Evolutionary conservation across 2,113 vertebrate genomes (phyloP).

Genomic region (Thalassoma bifasciatum): DNA sequence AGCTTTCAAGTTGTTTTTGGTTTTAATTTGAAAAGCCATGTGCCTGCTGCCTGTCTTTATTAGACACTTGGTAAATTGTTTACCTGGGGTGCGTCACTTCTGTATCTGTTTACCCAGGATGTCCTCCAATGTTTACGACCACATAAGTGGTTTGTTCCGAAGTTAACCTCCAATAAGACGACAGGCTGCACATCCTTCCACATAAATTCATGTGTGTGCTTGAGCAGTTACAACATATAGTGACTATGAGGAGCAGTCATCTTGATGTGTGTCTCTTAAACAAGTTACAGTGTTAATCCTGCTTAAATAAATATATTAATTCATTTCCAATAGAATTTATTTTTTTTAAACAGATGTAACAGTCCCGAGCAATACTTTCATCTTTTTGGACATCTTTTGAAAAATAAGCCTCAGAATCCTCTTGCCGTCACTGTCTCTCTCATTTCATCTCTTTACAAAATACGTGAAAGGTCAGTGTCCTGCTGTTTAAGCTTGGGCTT

Average conservation of each 20-base stretch:
- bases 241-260: no score
- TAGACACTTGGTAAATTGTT: not conserved
- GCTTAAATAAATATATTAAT: no score
- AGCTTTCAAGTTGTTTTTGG: not conserved
- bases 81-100: no score
- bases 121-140: not conserved
- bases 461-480: slow-evolving; percentile 45
- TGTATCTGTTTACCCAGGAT: not conserved
- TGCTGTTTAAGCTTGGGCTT: slow-evolving; percentile 27
- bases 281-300: not conserved
- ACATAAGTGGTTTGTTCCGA: not conserved
- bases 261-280: not conserved
- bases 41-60: not conserved
- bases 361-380: not conserved
- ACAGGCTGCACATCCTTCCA: not conserved
- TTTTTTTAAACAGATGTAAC: no score
- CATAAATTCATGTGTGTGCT: not conserved
- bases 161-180: not conserved
- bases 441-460: slow-evolving; percentile 16
- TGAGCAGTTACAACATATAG: no score
- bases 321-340: no score
- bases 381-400: not conserved
- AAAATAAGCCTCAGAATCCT: not conserved
- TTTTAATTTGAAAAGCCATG: no score
- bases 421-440: not conserved